Evolutionary conservation across 2,113 vertebrate genomes (phyloP), one percentile per base, ranked within the genome.

Genomic region (Guaruba guarouba): DNA sequence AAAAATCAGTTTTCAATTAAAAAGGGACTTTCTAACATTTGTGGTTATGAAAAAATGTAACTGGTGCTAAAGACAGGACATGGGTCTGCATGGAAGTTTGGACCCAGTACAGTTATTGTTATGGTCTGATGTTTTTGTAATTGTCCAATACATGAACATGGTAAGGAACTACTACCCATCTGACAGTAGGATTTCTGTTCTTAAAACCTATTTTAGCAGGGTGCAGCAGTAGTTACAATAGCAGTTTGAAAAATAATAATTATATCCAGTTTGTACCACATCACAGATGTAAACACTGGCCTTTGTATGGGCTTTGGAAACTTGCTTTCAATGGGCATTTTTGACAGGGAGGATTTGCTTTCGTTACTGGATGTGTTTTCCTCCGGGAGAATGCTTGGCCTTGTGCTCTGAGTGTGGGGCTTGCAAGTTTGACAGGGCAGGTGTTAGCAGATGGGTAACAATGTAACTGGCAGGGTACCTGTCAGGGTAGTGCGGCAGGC

Each of bases 311-410:
- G 17, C 43, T 80, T 73, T 59, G 69, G 74, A 81, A 92, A 16
- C 27, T 57, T 43, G 15, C 31, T 88, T 88, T 70, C 11, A 43
- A 49, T 8, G 2, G 0, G 4, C 6, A 6, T 46, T 94, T 90
- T 82, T 8, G 7, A 5, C 16, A 22, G 13, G 2, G 3, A 1
- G 0, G 22, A 31, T 87, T 89, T 35, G 17, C 43, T 25, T 78
- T 61, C 0, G 0, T 41, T 55, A 15, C 25, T 51, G 29, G 35
- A 55, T 17, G 2, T 52, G 25, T 43, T 78, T 44, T 88, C 25
- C n/a, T 67, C 43, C 48, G 48, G 24, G 11, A 25, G 5, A 66
- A 35, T n/a, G 19, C 39, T 83, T 3, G 13, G 14, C 28, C 78
- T 9, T 54, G 33, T 71, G 61, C 12, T 71, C 73, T 48, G 39